Evolutionary conservation across 1,140 invertebrate genomes (phyloP).

Genomic region (Dendroctonus ponderosae): DNA sequence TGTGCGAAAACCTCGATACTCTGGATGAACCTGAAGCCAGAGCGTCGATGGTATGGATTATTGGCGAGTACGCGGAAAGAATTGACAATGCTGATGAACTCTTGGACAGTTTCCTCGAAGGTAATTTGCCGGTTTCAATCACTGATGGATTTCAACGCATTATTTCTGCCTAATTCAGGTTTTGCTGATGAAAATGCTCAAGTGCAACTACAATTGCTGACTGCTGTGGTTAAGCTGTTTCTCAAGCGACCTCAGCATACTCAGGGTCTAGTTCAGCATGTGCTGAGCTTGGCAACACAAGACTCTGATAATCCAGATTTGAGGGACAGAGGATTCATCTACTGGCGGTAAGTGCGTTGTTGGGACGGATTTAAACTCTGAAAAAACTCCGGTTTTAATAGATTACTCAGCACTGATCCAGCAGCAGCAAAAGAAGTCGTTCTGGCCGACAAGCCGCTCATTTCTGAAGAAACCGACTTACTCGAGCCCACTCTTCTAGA

Average conservation of each 20-base stretch:
- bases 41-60: slow-evolving; percentile 99
- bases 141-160: not conserved
- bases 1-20: slow-evolving; percentile 99
- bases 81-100: slow-evolving; percentile 99
- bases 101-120: slow-evolving; percentile 96
- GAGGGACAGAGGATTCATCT: slow-evolving; percentile 98
- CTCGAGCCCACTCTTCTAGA: slow-evolving; percentile 96
- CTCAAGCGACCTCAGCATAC: slow-evolving; percentile 97
- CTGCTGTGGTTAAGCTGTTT: slow-evolving; percentile 98
- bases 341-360: slow-evolving; percentile 72
- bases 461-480: slow-evolving; percentile 98
- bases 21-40: slow-evolving; percentile 98
- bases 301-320: slow-evolving; percentile 99
- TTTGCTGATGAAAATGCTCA: slow-evolving; percentile 99
- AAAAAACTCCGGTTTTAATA: slow-evolving; percentile 15
- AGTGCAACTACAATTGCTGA: slow-evolving; percentile 95
- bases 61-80: slow-evolving; percentile 97
- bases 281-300: slow-evolving; percentile 89
- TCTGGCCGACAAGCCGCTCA: slow-evolving; percentile 98
- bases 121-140: not conserved
- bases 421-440: slow-evolving; percentile 98
- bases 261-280: slow-evolving; percentile 95
- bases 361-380: not conserved
- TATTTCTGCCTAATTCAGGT: slow-evolving; percentile 47
- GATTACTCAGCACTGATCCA: slow-evolving; percentile 94